A percentile compares a stretch with the other conserved stretches of the same genome.
Evolutionary conservation across 2,888 invertebrate species (phyloP).

Genomic region (Drosophila gaucha): DNA sequence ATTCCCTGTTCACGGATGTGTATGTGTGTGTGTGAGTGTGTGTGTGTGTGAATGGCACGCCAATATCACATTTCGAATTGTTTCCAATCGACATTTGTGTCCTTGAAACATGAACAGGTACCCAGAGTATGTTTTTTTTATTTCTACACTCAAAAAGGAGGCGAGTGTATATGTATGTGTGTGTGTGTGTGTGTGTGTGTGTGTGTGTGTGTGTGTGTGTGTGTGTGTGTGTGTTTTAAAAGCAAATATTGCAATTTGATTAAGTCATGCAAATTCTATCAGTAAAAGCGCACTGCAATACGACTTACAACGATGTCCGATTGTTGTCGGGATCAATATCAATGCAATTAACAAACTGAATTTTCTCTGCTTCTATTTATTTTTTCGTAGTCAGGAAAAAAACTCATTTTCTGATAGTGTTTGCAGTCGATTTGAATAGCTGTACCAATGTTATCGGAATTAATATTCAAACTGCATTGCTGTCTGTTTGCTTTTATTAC

Average conservation of each 20-base stretch:
- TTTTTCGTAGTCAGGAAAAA: no score
- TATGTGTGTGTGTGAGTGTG: slow-evolving; percentile 4
- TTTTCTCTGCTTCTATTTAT: background rate
- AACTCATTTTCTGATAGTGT: no score
- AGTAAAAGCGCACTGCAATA: background rate
- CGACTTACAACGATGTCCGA: slow-evolving; percentile 1
- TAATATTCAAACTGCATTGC: background rate
- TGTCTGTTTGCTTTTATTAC: background rate
- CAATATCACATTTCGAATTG: slow-evolving; percentile 69
- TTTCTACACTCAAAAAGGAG: slow-evolving; percentile 20
- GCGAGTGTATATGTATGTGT: background rate
- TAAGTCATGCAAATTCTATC: slow-evolving; percentile 70
- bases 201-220: background rate
- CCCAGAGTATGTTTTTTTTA: slow-evolving; percentile 15
- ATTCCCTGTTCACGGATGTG: slow-evolving; percentile 11
- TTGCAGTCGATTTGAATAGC: slow-evolving; percentile 14
- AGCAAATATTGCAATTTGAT: slow-evolving; percentile 56
- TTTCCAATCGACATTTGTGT: slow-evolving; percentile 60
- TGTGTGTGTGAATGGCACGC: slow-evolving; percentile 32
- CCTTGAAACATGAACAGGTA: slow-evolving; percentile 55
- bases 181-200: slow-evolving; percentile 10
- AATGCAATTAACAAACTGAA: no score
- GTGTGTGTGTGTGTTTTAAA: slow-evolving; percentile 19
- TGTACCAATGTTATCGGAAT: slow-evolving; percentile 4
- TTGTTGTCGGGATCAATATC: slow-evolving; percentile 4